phyloP scores from a whole-genome alignment of 2,888 invertebrate genomes.

The Lithophane semibrunnea region DNA sequence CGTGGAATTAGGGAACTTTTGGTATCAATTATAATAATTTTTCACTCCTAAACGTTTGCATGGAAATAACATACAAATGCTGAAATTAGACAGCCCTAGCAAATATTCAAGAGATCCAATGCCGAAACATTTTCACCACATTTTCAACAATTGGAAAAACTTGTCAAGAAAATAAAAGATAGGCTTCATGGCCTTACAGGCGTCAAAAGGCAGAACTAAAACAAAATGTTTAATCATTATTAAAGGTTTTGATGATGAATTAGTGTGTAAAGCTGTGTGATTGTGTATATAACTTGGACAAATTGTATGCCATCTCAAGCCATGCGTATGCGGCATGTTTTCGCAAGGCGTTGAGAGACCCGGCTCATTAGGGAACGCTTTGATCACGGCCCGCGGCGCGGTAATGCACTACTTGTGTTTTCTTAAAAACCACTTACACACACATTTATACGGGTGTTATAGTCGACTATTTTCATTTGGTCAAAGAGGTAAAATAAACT shows the following conservation, averaged over 20 bases:
- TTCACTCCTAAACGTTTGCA: background rate
- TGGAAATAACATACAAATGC: background rate
- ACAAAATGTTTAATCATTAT: background rate
- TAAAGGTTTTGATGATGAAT: slow-evolving; percentile 35
- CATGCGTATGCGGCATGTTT: slow-evolving; percentile 39
- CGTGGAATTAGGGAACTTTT: background rate
- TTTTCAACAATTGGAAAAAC: too few relatives aligned
- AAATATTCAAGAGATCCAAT: slow-evolving; percentile 34
- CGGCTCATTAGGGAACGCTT: slow-evolving; percentile 72
- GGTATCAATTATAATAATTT: background rate
- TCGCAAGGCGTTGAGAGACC: slow-evolving; percentile 46
- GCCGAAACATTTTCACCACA: slow-evolving; percentile 57
- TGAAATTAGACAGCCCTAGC: slow-evolving; percentile 38
- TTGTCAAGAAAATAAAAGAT: background rate
- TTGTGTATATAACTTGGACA: slow-evolving; percentile 34
- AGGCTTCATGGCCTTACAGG: background rate
- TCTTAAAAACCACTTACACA: slow-evolving; percentile 61
- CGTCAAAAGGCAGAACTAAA: background rate
- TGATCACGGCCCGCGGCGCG: slow-evolving; percentile 60
- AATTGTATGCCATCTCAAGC: slow-evolving; percentile 39
- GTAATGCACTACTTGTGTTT: slow-evolving; percentile 72
- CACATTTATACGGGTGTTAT: slow-evolving; percentile 31
- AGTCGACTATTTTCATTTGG: slow-evolving; percentile 42
- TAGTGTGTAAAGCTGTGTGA: slow-evolving; percentile 13
- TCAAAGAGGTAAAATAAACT: slow-evolving; percentile 23